phyloP scores from a whole-genome alignment of 2,113 vertebrate species.

The Martes martes region DNA sequence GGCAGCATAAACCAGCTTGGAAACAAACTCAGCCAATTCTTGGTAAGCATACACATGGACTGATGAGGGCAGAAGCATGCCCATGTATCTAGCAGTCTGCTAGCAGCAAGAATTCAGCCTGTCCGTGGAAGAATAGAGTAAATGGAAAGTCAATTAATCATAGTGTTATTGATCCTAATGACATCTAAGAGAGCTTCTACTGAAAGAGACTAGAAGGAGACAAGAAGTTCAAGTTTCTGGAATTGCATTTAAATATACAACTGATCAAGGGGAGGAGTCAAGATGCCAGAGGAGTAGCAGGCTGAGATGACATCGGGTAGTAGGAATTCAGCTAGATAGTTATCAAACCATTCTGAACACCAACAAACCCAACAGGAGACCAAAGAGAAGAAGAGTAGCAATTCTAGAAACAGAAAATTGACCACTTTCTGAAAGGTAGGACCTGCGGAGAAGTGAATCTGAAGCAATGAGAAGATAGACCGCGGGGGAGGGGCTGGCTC shows the following conservation, averaged over 20 bases:
- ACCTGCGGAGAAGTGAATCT: no score
- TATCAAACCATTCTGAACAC: no score
- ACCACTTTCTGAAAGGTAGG: no score
- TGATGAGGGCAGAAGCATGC: background rate
- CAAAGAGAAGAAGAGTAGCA: no score
- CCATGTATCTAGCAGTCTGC: background rate
- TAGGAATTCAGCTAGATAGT: no score
- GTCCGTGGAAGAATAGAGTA: background rate
- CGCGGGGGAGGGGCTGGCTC: no score
- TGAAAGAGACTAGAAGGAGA: background rate
- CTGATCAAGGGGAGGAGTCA: background rate
- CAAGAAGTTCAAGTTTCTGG: background rate
- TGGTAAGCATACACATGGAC: background rate
- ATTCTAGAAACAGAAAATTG: no score
- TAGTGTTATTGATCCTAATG: background rate
- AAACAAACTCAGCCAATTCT: background rate
- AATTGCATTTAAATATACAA: background rate
- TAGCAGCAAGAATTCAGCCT: background rate
- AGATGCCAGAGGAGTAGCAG: no score
- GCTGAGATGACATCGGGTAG: no score
- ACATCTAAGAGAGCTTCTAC: background rate
- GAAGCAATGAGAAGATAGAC: no score
- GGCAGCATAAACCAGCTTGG: background rate
- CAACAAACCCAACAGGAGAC: no score
- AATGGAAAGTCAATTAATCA: background rate